Evolutionary conservation across 1,140 invertebrate species (phyloP).

Genomic region (Orius insidiosus): DNA sequence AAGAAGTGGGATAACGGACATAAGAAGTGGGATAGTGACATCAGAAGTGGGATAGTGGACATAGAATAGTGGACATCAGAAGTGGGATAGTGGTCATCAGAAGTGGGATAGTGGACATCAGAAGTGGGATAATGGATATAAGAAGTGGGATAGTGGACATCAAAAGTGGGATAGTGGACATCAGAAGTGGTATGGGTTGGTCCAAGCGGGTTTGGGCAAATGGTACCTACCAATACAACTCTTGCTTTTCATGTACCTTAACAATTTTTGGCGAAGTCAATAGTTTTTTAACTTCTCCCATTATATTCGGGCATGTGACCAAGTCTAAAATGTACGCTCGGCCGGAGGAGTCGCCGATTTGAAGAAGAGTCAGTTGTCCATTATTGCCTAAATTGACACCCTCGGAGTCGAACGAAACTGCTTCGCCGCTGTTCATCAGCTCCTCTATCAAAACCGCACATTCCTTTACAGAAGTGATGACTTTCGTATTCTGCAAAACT

Average conservation of each 20-base stretch:
- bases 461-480: conserved; percentile 59
- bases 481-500: conserved; percentile 59
- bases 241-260: conserved; percentile 41
- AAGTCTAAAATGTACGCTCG: conserved; percentile 80
- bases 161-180: too few relatives aligned
- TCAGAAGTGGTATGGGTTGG: too few relatives aligned
- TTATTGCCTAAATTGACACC: conserved; percentile 76
- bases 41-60: too few relatives aligned
- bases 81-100: too few relatives aligned
- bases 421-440: conserved; percentile 41
- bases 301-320: conserved; percentile 61
- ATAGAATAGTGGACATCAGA: too few relatives aligned
- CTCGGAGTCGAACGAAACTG: conserved; percentile 75
- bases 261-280: conserved; percentile 65
- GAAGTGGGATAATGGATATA: too few relatives aligned
- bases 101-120: too few relatives aligned
- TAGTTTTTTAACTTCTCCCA: conserved; percentile 62
- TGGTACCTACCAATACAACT: too few relatives aligned
- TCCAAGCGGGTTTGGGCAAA: too few relatives aligned
- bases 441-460: conserved; percentile 58
- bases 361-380: conserved; percentile 67
- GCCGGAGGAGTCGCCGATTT: conserved; percentile 62
- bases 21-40: too few relatives aligned
- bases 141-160: too few relatives aligned
- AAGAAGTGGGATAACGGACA: too few relatives aligned